Conservation (phyloP, 2,888 invertebrate species). For the Ctena decussata region DNA sequence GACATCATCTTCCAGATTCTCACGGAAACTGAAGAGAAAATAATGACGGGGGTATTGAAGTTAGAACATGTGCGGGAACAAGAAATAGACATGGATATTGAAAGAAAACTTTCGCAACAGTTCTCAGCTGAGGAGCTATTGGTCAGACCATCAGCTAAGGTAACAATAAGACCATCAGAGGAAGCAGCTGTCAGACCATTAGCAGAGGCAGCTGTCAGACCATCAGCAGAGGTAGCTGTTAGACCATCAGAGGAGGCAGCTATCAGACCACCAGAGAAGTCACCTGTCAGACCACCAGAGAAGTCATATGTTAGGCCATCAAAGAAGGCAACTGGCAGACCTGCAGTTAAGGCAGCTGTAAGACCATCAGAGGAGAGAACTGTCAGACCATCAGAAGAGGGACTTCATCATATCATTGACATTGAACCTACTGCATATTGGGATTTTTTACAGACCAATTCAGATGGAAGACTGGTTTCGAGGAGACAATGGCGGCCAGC, state of each 20-base stretch:
- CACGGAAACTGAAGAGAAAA: conserved; percentile 8
- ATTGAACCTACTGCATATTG: too few species aligned
- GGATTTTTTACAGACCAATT: too few species aligned
- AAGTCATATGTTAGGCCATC: too few species aligned
- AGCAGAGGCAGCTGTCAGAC: not conserved
- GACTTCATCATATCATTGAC: too few species aligned
- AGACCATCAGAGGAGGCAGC: not conserved
- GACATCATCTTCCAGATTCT: conserved; percentile 17
- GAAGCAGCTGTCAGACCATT: not conserved
- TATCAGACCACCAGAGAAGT: not conserved
- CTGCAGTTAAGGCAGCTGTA: too few species aligned
- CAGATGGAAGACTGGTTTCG: not conserved
- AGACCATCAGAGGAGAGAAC: too few species aligned
- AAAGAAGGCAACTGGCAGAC: too few species aligned
- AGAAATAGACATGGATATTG: not conserved
- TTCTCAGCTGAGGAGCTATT: not conserved
- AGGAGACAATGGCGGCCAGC: too few species aligned
- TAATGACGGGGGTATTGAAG: conserved; percentile 23
- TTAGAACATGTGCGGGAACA: not conserved
- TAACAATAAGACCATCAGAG: too few species aligned
- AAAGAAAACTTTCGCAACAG: not conserved
- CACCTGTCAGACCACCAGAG: not conserved
- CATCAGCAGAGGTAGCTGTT: not conserved
- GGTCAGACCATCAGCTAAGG: too few species aligned
- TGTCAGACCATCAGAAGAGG: too few species aligned